A percentile compares a stretch with the other conserved stretches of the same genome.
Evolutionary conservation across 2,888 invertebrate species (phyloP).

Genomic region (Drosophila quinaria): DNA sequence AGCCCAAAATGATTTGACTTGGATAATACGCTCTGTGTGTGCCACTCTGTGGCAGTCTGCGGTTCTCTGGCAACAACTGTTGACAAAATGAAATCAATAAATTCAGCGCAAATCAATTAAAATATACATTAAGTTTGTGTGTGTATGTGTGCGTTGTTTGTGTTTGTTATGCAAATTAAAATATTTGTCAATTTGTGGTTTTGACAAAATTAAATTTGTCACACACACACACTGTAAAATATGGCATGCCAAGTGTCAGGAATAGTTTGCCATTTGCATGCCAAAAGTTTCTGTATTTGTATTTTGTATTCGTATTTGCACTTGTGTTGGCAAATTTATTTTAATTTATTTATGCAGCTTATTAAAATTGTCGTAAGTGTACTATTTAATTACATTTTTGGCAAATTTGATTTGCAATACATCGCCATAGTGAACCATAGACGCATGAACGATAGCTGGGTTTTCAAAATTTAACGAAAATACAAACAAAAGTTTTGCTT

Average conservation of each 20-base stretch:
- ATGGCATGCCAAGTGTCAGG: conserved; percentile 24
- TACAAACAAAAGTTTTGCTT: background rate
- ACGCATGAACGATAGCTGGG: conserved; percentile 12
- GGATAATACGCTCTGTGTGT: conserved; percentile 34
- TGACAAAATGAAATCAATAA: conserved; percentile 82
- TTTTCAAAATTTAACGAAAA: background rate
- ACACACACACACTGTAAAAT: conserved; percentile 13
- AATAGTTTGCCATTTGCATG: conserved; percentile 45
- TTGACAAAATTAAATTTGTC: conserved; percentile 77
- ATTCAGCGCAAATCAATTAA: conserved; percentile 81
- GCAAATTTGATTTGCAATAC: conserved; percentile 67
- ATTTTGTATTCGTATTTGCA: conserved; percentile 5
- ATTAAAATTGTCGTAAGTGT: conserved; percentile 71
- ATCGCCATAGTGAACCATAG: conserved; percentile 17
- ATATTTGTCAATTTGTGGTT: conserved; percentile 81
- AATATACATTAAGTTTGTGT: conserved; percentile 44
- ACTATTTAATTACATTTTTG: conserved; percentile 78
- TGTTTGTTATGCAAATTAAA: conserved; percentile 71
- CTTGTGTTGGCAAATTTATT: conserved; percentile 39
- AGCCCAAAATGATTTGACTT: conserved; percentile 51
- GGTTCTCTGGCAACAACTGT: conserved; percentile 68
- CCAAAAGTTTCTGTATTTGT: conserved; percentile 8
- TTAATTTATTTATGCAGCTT: conserved; percentile 77
- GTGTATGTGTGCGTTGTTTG: conserved; percentile 30
- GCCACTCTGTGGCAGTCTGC: conserved; percentile 55